These are phyloP conservation scores for Dissostichus mawsoni DNA, from an alignment of 2,113 vertebrate genomes.

Conservation along the genomic window DNA sequence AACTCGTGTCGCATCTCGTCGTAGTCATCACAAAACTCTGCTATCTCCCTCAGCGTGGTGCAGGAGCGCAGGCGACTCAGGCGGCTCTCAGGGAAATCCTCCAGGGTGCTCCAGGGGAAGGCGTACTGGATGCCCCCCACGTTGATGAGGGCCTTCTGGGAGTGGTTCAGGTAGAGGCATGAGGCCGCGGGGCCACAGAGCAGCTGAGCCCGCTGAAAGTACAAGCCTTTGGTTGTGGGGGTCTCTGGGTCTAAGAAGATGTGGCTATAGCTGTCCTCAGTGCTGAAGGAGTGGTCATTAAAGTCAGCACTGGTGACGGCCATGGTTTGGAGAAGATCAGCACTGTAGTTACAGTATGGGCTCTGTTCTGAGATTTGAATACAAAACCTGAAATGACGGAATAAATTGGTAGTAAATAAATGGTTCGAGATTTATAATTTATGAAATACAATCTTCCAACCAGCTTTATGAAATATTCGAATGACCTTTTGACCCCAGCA, in stretches of 20 bases:
- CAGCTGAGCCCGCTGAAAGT: constrained; percentile 87
- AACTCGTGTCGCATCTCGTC: constrained; percentile 90
- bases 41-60: constrained; percentile 88
- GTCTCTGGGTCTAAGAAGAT: constrained; percentile 80
- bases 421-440: too few relatives aligned
- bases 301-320: constrained; percentile 80
- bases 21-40: constrained; percentile 92
- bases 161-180: constrained; percentile 73
- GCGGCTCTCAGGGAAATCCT: constrained; percentile 91
- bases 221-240: constrained; percentile 88
- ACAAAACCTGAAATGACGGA: not conserved
- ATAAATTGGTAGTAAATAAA: not conserved
- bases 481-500: too few relatives aligned
- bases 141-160: constrained; percentile 90
- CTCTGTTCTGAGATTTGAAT: not conserved
- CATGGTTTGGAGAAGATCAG: constrained; percentile 67
- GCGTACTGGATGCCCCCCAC: constrained; percentile 93
- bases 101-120: constrained; percentile 94
- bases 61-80: constrained; percentile 90
- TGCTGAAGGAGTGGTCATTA: constrained; percentile 76
- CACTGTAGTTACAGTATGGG: not conserved
- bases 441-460: too few relatives aligned
- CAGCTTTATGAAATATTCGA: too few relatives aligned
- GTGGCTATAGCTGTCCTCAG: constrained; percentile 81
- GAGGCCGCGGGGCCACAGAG: constrained; percentile 76